Evolutionary conservation across 2,113 vertebrate genomes (phyloP).

Genomic region (Sialia sialis): DNA sequence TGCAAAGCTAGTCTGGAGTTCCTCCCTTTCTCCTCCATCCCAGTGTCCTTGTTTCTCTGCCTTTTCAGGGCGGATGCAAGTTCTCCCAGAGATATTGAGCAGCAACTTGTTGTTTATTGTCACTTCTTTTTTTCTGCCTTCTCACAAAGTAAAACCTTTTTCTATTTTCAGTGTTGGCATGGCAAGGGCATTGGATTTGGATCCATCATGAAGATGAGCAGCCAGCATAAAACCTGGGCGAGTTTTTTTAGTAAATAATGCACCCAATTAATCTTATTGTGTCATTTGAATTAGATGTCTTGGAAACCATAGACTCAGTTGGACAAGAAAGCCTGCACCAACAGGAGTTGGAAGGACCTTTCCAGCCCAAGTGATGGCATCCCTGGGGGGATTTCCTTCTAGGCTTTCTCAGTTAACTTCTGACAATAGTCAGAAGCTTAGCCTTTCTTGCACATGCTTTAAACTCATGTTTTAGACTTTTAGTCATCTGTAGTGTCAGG

Average conservation of each 20-base stretch:
- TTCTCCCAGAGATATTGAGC: not conserved
- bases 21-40: not conserved
- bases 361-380: not conserved
- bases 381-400: conserved; percentile 2
- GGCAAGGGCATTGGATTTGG: not conserved
- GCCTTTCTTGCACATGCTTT: not conserved
- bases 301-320: not conserved
- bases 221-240: not conserved
- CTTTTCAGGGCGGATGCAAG: not conserved
- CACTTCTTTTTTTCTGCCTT: not conserved
- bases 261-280: not conserved
- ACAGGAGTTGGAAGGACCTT: not conserved
- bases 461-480: not conserved
- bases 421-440: not conserved
- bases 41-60: not conserved
- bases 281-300: not conserved
- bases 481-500: not conserved
- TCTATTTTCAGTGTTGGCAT: not conserved
- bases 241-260: not conserved
- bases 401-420: conserved; percentile 13
- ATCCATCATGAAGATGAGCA: not conserved
- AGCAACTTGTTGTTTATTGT: not conserved
- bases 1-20: not conserved
- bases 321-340: not conserved
- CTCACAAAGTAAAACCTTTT: not conserved